Conservation (phyloP, 2,888 invertebrate genomes). For the Hoplodrina blanda region DNA sequence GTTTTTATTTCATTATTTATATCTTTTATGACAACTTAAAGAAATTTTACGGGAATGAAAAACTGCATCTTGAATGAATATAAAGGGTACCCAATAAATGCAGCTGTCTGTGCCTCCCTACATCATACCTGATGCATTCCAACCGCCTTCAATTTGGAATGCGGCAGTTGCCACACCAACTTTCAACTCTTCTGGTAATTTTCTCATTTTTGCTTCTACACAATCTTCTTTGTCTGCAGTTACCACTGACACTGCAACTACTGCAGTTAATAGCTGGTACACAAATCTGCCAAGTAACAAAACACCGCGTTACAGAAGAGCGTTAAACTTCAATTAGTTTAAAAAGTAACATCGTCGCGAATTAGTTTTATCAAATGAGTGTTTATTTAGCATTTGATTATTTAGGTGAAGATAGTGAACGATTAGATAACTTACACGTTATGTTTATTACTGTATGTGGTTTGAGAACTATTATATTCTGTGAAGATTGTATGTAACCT, state of each 20-base stretch:
- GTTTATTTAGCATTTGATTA: slow-evolving; percentile 6
- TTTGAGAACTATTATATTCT: not conserved
- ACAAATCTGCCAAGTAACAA: slow-evolving; percentile 9
- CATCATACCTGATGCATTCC: slow-evolving; percentile 67
- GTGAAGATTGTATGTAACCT: not conserved
- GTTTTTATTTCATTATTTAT: too few species aligned
- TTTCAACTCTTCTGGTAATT: slow-evolving; percentile 70
- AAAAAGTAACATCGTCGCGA: not conserved
- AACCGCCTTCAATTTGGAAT: slow-evolving; percentile 80
- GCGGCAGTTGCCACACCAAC: slow-evolving; percentile 79
- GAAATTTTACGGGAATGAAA: too few species aligned
- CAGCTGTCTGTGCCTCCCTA: too few species aligned
- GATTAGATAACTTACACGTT: slow-evolving; percentile 32
- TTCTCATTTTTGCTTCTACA: slow-evolving; percentile 65
- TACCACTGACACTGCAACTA: slow-evolving; percentile 14
- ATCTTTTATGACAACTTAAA: too few species aligned
- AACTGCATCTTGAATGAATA: too few species aligned
- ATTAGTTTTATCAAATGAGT: slow-evolving; percentile 28
- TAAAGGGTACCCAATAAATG: too few species aligned
- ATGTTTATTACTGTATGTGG: not conserved
- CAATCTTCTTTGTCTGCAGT: not conserved
- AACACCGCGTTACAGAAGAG: slow-evolving; percentile 9
- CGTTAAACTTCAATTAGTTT: not conserved
- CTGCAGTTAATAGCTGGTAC: slow-evolving; percentile 17
- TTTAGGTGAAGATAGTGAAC: slow-evolving; percentile 17